Evolutionary conservation across 2,888 invertebrate genomes (phyloP), one percentile per base, ranked within the genome.

Genomic region (Bellardia bayeri): DNA sequence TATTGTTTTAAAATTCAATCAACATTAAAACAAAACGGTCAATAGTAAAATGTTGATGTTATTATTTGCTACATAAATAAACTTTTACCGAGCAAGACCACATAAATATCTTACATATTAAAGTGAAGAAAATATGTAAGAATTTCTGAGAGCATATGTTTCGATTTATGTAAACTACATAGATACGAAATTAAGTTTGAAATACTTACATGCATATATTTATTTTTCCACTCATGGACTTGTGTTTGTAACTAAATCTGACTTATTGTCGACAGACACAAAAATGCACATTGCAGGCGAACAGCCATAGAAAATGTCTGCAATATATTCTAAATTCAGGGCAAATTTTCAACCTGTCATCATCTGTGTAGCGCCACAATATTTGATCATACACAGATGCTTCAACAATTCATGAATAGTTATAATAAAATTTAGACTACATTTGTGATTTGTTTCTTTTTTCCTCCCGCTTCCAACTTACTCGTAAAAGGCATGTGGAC

Each of bases 291-390:
- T 37, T 40, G 61, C 14, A 33, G 13, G 13, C 33, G n/a, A 16
- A 71, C 37, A 37, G 13, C 4, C 16, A 72, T 40, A 13, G 49
- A 51, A n/a, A 64, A 64, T 63, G 16, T 51, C 7, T 56, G 30
- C 5, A n/a, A 37, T 49, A 69, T 33, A 23, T 37, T 80, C 63
- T 51, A 16, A 58, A 81, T 72, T 81, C n/a, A 40, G 71, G 51
- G 72, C 63, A 81, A 72, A 30, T 81, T 71, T 72, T 63, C 71
- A 81, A 72, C 40, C 61, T 81, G 81, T 71, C 81, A 72, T 71
- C 71, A 51, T 63, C 45, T 16, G 9, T 16, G 51, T 49, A 80
- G 69, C 63, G 63, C 63, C 80, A 63, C 51, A 40, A 40, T 63
- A n/a, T 51, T 30, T 23, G n/a, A 63, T 63, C 49, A 49, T n/a